Evolutionary conservation across 2,113 vertebrate species (phyloP).

Genomic region (Sorex araneus): DNA sequence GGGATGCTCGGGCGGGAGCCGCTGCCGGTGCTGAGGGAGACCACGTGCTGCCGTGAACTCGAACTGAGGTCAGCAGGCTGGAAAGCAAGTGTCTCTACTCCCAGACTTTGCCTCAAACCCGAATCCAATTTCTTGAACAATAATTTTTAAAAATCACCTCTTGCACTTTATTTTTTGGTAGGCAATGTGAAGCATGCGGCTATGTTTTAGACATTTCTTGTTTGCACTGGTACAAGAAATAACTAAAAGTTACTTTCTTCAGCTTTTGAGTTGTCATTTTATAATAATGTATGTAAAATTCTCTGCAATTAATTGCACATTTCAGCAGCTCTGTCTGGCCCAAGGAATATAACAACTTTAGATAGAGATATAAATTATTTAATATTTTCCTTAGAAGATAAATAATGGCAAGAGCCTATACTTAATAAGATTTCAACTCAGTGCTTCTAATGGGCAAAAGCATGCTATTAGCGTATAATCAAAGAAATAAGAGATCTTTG

Average conservation of each 20-base stretch:
- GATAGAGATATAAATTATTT: not conserved
- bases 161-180: not conserved
- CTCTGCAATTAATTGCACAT: not conserved
- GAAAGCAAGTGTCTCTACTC: too few species aligned
- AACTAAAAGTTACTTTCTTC: constrained; percentile 18
- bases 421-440: not conserved
- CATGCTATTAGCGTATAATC: not conserved
- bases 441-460: not conserved
- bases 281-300: not conserved
- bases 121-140: not conserved
- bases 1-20: too few species aligned
- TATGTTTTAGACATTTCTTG: not conserved
- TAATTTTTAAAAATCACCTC: not conserved
- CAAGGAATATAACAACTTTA: too few species aligned
- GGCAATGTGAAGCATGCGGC: not conserved
- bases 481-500: not conserved
- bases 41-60: too few species aligned
- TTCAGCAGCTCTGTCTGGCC: too few species aligned
- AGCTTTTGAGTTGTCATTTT: not conserved
- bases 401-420: not conserved
- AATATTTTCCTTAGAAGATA: constrained; percentile 9
- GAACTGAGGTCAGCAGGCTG: too few species aligned
- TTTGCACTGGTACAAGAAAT: not conserved
- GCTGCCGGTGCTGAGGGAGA: too few species aligned
- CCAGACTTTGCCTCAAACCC: not conserved